Evolutionary conservation across 2,888 invertebrate species (phyloP).

Genomic region (Drosophila lutescens): DNA sequence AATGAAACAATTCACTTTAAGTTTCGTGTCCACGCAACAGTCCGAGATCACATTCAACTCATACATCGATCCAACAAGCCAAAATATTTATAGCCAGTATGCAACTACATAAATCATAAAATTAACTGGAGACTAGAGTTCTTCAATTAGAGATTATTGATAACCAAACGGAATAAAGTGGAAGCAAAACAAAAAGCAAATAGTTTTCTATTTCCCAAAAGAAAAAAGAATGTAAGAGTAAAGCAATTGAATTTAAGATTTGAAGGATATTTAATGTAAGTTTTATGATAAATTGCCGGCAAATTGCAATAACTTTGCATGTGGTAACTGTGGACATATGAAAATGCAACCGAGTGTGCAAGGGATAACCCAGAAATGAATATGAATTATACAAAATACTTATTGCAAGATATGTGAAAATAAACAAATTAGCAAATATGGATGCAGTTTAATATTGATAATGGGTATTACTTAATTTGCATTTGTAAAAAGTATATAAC

Average conservation of each 20-base stretch:
- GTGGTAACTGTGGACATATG: slow-evolving; percentile 59
- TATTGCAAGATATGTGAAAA: slow-evolving; percentile 64
- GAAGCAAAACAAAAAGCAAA: slow-evolving; percentile 35
- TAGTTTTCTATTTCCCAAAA: slow-evolving; percentile 71
- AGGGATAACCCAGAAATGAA: slow-evolving; percentile 49
- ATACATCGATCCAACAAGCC: slow-evolving; percentile 62
- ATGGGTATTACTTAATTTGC: no score
- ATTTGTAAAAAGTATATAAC: no score
- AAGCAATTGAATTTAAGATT: slow-evolving; percentile 75
- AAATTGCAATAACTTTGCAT: slow-evolving; percentile 39
- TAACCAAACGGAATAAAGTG: slow-evolving; percentile 32
- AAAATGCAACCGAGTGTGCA: slow-evolving; percentile 51
- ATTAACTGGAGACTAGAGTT: slow-evolving; percentile 60
- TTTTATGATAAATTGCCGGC: slow-evolving; percentile 62
- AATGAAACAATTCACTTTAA: slow-evolving; percentile 57
- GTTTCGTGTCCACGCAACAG: slow-evolving; percentile 61
- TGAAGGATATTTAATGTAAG: slow-evolving; percentile 64
- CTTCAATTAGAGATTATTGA: slow-evolving; percentile 62
- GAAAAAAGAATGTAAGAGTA: slow-evolving; percentile 46
- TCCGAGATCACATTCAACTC: slow-evolving; percentile 34
- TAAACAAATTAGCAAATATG: slow-evolving; percentile 69
- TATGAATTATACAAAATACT: slow-evolving; percentile 67
- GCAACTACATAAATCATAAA: slow-evolving; percentile 37
- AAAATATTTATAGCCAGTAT: slow-evolving; percentile 74
- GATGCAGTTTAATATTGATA: neutral